A percentile compares a stretch with the other conserved stretches of the same genome.
These are phyloP conservation scores for Lamprotornis superbus DNA, from an alignment of 2,113 vertebrate species.

Conservation along the genomic window DNA sequence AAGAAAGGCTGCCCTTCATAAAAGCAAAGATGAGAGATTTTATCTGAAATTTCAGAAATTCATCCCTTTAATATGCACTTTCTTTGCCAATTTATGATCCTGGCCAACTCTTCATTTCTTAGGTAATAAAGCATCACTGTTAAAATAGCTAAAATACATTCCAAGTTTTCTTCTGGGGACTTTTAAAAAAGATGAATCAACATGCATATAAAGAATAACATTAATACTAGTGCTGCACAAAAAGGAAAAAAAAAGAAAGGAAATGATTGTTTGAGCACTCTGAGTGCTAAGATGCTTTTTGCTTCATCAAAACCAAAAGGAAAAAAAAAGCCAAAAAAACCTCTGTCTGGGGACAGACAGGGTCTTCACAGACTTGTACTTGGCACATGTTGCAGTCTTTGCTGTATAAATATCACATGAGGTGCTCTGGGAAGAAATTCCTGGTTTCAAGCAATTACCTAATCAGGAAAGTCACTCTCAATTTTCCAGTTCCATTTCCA, in stretches of 20 bases:
- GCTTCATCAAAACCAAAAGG: neutral
- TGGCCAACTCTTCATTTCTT: neutral
- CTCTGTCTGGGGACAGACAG: neutral
- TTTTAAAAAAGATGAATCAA: neutral
- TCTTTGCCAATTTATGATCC: neutral
- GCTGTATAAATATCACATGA: neutral
- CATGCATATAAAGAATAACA: neutral
- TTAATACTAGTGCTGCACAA: neutral
- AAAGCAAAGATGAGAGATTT: neutral
- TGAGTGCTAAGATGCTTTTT: neutral
- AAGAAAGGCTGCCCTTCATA: conserved; percentile 21
- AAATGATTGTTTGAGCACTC: neutral
- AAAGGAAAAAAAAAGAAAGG: neutral
- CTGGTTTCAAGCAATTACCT: neutral
- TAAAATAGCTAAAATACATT: neutral
- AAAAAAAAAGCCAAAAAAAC: neutral
- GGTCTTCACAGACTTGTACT: neutral
- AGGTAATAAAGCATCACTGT: neutral
- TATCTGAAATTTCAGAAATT: conserved; percentile 7
- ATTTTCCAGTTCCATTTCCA: neutral
- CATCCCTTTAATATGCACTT: neutral
- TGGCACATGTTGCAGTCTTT: neutral
- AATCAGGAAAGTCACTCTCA: neutral
- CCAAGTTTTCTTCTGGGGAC: neutral
- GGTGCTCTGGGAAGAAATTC: neutral